phyloP scores from a whole-genome alignment of 2,113 vertebrate genomes.

The Phyllostomus discolor region DNA sequence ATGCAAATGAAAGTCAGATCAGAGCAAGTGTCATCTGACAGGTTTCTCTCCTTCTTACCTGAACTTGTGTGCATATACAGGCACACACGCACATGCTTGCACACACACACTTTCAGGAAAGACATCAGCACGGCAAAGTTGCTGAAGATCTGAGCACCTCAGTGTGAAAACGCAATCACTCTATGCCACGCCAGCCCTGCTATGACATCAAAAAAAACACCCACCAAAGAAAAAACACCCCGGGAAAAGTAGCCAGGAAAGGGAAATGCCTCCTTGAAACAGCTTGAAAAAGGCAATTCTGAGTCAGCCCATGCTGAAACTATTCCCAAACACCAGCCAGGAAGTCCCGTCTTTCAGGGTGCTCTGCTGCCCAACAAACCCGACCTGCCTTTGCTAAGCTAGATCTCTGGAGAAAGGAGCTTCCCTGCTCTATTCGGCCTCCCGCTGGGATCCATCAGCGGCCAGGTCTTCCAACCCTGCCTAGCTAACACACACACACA shows the following conservation, averaged over 20 bases:
- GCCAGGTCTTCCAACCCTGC: not conserved
- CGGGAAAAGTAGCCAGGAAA: not conserved
- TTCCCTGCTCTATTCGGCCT: not conserved
- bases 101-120: not conserved
- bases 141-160: not conserved
- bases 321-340: conserved; percentile 28
- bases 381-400: not conserved
- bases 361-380: conserved; percentile 1
- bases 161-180: not conserved
- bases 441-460: not conserved
- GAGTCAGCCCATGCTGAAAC: conserved; percentile 6
- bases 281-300: conserved; percentile 11
- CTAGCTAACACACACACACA: conserved; percentile 34
- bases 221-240: not conserved
- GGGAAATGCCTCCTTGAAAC: conserved; percentile 51
- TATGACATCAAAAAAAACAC: conserved; percentile 16
- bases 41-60: conserved; percentile 8
- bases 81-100: not conserved
- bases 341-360: conserved; percentile 42
- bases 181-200: not conserved
- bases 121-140: not conserved
- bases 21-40: not conserved
- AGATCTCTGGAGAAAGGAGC: conserved; percentile 2
- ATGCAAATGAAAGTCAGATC: not conserved
- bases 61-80: not conserved